A percentile compares a stretch with the other conserved stretches of the same genome.
Conservation (phyloP, 1,140 invertebrate species). For the Glomeris maerens region DNA sequence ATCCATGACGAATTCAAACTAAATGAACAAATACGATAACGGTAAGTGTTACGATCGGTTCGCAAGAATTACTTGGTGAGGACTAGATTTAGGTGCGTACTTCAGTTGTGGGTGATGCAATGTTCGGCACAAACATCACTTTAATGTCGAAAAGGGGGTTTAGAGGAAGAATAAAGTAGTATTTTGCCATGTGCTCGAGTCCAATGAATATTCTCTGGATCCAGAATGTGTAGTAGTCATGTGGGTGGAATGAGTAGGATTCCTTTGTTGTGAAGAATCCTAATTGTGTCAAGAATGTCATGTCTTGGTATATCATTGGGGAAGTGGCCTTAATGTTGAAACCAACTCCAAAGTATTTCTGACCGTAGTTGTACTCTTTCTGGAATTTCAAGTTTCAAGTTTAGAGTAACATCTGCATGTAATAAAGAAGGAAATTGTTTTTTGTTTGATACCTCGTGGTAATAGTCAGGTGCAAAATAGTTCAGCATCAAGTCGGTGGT, state of each 20-base stretch:
- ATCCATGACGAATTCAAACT: conserved; percentile 1
- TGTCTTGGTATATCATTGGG: neutral
- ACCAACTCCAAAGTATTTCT: conserved; percentile 8
- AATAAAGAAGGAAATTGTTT: neutral
- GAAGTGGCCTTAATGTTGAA: neutral
- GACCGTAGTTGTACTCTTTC: neutral
- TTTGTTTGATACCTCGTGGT: neutral
- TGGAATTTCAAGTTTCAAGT: neutral
- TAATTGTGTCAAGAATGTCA: conserved; percentile 1
- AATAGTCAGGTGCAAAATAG: too few relatives aligned
- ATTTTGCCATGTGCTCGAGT: neutral
- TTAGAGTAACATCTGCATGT: neutral
- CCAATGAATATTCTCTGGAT: neutral
- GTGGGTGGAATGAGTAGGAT: neutral
- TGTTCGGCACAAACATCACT: neutral
- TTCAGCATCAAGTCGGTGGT: too few relatives aligned
- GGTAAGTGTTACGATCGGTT: too few relatives aligned
- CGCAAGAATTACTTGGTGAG: too few relatives aligned
- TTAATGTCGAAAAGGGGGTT: conserved; percentile 3
- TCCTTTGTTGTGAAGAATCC: conserved; percentile 5
- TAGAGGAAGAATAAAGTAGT: neutral
- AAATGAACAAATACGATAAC: too few relatives aligned
- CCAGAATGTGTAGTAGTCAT: neutral
- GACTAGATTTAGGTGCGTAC: neutral
- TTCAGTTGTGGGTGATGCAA: conserved; percentile 4